A percentile compares a stretch with the other conserved stretches of the same genome.
These are phyloP conservation scores for Eutolmus rufibarbis DNA, from an alignment of 2,888 invertebrate species.

Conservation along the genomic window DNA sequence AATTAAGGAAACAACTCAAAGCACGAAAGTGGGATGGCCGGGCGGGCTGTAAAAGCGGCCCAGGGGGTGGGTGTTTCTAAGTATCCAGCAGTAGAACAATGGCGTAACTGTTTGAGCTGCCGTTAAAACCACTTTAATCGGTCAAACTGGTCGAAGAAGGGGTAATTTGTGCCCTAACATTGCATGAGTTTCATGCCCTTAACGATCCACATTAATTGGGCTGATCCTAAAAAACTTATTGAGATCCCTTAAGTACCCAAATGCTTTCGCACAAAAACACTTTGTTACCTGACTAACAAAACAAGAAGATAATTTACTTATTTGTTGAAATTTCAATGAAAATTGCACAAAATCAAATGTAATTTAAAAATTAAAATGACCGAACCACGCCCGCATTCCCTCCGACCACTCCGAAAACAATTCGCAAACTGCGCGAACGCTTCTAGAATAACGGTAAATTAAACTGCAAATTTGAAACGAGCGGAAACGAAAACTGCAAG, in stretches of 20 bases:
- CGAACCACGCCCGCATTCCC: no score
- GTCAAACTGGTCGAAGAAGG: background rate
- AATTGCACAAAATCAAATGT: no score
- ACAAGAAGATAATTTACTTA: no score
- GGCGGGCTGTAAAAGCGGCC: background rate
- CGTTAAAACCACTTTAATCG: background rate
- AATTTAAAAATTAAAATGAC: no score
- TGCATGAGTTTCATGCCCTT: background rate
- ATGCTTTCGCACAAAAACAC: background rate
- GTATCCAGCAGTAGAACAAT: background rate
- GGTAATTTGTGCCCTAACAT: background rate
- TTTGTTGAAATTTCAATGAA: no score
- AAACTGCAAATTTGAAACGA: no score
- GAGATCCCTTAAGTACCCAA: background rate
- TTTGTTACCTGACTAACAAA: background rate
- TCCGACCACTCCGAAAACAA: no score
- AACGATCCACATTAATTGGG: background rate
- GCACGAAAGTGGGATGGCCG: background rate
- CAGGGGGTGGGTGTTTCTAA: background rate
- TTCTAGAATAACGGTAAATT: no score
- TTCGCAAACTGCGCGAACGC: no score
- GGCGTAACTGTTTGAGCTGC: background rate
- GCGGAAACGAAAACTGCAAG: no score
- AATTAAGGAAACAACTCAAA: background rate
- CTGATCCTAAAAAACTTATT: background rate